Percentiles rank a stretch among this genome's conserved stretches.
Evolutionary conservation across 2,888 invertebrate genomes (phyloP).

Genomic region (Gasteruption jaculator): DNA sequence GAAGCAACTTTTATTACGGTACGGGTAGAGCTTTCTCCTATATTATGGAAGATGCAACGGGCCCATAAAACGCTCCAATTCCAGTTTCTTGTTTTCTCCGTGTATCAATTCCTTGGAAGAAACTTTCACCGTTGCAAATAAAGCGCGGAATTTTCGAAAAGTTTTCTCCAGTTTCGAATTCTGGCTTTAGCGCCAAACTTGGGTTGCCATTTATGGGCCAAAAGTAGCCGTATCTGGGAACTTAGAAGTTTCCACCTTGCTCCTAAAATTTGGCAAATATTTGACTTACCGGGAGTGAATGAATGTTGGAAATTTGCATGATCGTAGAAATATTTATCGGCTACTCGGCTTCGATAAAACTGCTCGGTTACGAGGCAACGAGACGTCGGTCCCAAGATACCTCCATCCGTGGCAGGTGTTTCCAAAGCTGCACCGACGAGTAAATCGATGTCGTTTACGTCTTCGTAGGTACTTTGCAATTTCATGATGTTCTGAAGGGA

Average conservation of each 20-base stretch:
- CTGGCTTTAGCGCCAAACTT: no score
- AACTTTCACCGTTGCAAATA: no score
- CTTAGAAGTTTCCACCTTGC: no score
- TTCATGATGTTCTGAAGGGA: slow-evolving; percentile 41
- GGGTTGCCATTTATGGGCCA: no score
- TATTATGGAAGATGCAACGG: no score
- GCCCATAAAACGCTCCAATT: no score
- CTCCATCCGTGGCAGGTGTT: slow-evolving; percentile 49
- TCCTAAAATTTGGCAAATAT: neutral
- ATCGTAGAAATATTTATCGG: slow-evolving; percentile 56
- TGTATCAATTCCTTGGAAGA: no score
- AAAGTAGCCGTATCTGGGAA: no score
- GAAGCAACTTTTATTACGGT: no score
- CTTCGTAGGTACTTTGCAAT: slow-evolving; percentile 42
- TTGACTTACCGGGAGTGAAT: slow-evolving; percentile 37
- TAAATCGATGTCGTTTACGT: slow-evolving; percentile 56
- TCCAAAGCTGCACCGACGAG: slow-evolving; percentile 55
- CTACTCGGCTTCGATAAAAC: slow-evolving; percentile 54
- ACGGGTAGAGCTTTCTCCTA: no score
- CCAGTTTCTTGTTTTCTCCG: no score
- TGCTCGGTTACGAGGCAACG: slow-evolving; percentile 55
- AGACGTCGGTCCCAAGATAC: slow-evolving; percentile 55
- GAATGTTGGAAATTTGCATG: slow-evolving; percentile 35
- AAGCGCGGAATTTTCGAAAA: neutral
- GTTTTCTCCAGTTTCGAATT: neutral